Evolutionary conservation across 2,797 vertebrate genomes (phyloP).

Genomic region (Rallus crepitans): DNA sequence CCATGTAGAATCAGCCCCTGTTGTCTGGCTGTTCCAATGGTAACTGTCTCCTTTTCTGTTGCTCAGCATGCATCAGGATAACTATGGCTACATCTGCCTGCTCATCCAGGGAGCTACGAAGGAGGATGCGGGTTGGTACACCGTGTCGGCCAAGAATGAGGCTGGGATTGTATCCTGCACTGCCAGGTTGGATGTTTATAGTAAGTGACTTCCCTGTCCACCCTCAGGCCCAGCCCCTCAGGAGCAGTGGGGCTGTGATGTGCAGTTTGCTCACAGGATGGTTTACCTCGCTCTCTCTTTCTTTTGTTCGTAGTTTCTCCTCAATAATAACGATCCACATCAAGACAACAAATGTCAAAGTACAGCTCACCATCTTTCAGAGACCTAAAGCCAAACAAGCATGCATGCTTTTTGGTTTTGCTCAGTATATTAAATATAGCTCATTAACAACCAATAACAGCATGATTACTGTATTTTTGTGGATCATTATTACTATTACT

Average conservation of each 20-base stretch:
- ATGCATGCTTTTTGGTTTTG: slow-evolving; percentile 46
- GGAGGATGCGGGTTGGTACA: slow-evolving; percentile 98
- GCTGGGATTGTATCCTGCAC: slow-evolving; percentile 97
- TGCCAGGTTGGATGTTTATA: slow-evolving; percentile 91
- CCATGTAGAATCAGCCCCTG: slow-evolving; percentile 16
- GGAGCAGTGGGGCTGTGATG: background rate
- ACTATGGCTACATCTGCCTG: slow-evolving; percentile 96
- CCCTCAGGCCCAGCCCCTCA: background rate
- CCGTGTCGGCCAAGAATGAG: slow-evolving; percentile 97
- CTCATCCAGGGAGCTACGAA: slow-evolving; percentile 96
- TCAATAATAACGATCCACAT: slow-evolving; percentile 76
- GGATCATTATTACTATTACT: slow-evolving; percentile 37
- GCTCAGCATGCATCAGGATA: slow-evolving; percentile 97
- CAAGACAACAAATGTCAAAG: slow-evolving; percentile 79
- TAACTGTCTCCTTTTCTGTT: background rate
- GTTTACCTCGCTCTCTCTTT: slow-evolving; percentile 75
- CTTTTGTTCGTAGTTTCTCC: slow-evolving; percentile 79
- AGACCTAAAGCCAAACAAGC: slow-evolving; percentile 62
- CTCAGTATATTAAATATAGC: slow-evolving; percentile 16
- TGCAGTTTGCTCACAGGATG: background rate
- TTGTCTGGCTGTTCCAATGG: background rate
- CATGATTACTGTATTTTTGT: slow-evolving; percentile 30
- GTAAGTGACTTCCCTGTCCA: slow-evolving; percentile 79
- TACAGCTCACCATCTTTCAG: slow-evolving; percentile 63
- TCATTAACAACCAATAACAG: slow-evolving; percentile 42